Conservation (phyloP, 1,140 invertebrate species). For the Pseudomyrmex pallidus region DNA sequence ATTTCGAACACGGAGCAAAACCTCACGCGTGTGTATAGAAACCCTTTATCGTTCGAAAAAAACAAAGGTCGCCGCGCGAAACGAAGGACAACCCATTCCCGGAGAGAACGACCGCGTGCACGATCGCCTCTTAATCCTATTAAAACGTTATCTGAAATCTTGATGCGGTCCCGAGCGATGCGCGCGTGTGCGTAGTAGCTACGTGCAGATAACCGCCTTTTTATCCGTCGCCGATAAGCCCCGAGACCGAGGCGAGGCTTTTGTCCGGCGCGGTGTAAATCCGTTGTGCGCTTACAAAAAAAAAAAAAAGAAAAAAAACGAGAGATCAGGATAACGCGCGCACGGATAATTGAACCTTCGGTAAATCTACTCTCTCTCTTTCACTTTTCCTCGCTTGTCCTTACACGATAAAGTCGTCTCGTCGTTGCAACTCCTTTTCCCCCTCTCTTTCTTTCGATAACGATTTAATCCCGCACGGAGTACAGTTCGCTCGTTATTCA, state of each 20-base stretch:
- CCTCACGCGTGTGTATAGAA: neutral
- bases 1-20: neutral
- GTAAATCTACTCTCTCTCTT: conserved; percentile 45
- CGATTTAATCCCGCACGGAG: conserved; percentile 16
- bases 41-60: conserved; percentile 20
- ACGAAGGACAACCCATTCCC: conserved; percentile 28
- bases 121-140: conserved; percentile 52
- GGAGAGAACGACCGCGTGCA: neutral
- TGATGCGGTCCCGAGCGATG: neutral
- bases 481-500: conserved; percentile 31
- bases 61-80: conserved; percentile 19
- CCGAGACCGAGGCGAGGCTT: conserved; percentile 27
- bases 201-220: conserved; percentile 48
- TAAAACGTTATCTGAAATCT: conserved; percentile 58
- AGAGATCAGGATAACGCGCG: conserved; percentile 32
- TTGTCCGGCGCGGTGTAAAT: conserved; percentile 54
- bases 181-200: conserved; percentile 17
- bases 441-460: neutral
- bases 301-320: conserved; percentile 34
- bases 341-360: conserved; percentile 62
- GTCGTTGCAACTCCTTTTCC: neutral
- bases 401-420: conserved; percentile 22
- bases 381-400: conserved; percentile 44
- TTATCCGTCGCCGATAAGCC: conserved; percentile 49
- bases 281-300: conserved; percentile 10